Evolutionary conservation across 2,888 invertebrate species (phyloP), one percentile per base, ranked within the genome.

Genomic region (Bibio marci): DNA sequence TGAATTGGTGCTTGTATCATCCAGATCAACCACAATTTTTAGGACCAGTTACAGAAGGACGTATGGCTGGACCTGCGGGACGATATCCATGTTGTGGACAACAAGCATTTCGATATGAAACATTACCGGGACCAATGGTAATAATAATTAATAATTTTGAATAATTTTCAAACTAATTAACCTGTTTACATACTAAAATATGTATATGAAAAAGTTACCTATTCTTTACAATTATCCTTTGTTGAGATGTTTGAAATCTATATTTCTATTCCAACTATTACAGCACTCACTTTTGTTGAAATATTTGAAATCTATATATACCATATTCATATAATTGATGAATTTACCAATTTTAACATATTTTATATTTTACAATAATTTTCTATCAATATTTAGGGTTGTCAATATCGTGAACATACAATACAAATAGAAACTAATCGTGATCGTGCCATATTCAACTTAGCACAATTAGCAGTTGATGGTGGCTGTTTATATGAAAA

Each of bases 41-140:
- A 47, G 83, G 82, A 39, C 73, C 74, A 1, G 57, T 65, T 5
- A 69, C 69, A 37, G 60, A 59, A 38, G 60, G 58, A 14, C 69
- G 73, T 44, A 65, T 69, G 4, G 64, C 71, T 1, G 72, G 77
- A 10, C 81, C 83, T 1, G 69, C 81, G 12, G 85, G 85, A 37
- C 65, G 78, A 39, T 83, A 79, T 63, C 80, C 87, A 0, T 92
- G 92, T 61, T 92, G 92, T 60, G 85, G 86, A 19, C 81, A 82
- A 60, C 71, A 80, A 46, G 80, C 86, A 2, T 82, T 85, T 56
- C 55, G 62, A 40, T 63, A 49, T 41, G 62, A 63, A 44, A 56
- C 58, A 0, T 43, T 62, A 25, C 56, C 58, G 0, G 58, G 58
- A 14, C 56, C 59, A n/a, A 57, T 58, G 50, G 61, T 61, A 47